Base-by-base conservation (phyloP, 2,797 vertebrate species). In the Hyperoplus immaculatus region DNA sequence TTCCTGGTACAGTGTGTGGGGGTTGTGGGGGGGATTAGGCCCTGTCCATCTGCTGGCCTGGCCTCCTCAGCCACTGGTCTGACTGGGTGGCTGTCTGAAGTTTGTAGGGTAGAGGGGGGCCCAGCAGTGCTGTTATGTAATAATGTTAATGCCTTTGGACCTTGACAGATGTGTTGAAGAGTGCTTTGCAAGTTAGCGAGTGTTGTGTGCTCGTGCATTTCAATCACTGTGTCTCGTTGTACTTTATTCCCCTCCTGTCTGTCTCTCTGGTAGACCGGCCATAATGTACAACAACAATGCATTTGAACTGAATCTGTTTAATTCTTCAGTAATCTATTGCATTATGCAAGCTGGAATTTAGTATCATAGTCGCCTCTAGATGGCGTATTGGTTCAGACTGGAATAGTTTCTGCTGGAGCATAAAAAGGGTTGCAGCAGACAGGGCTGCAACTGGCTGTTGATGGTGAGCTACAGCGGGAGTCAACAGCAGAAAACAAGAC, bases 11-110 rank as follows among this genome's bases (percentile, higher is more conserved):
- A 29, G 29, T 29, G 29, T 29, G 81, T 55, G 6, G n/a, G 43
- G 29, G 2, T 21, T 47, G 21, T 21, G 29, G 6, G 47, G 55
- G 38, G 47, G 69, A 88, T 92, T 76, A 85, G 42, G 43, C 49
- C 29, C 57, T 59, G 59, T 84, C 86, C 83, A 87, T 93, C 88
- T 91, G 88, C 78, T 85, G 64, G 70, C 70, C 72, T 66, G 73
- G 49, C 41, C 53, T 80, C 58, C 53, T 66, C 36, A 79, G 75
- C 75, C 78, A 88, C 85, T 85, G 86, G 85, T 85, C 67, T 59
- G 66, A 88, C 83, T 87, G 83, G 85, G 49, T 1, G 8, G 43
- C 62, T 1, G 8, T 41, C 62, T 67, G 61, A 69, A 51, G 47
- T 75, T 72, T 64, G 75, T 56, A 69, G 36, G 68, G 54, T 36